phyloP scores from a whole-genome alignment of 30 jellyfish, hydroid and myxozoan species.

The Morbakka virulenta region DNA sequence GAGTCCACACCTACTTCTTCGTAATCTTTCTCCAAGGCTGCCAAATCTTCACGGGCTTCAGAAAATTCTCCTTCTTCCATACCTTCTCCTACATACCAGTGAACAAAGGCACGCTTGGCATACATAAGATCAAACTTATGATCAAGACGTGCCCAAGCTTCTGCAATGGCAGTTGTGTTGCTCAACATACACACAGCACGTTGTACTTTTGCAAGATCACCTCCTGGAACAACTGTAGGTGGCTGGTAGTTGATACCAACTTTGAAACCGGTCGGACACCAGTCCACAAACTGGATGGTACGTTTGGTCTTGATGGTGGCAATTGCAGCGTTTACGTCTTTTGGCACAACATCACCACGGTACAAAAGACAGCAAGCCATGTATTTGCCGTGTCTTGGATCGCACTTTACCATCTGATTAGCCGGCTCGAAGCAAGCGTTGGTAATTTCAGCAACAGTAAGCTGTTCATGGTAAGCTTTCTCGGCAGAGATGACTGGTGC shows the following conservation, averaged over 20 bases:
- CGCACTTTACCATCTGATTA: slow-evolving; percentile 90
- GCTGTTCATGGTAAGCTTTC: slow-evolving; percentile 93
- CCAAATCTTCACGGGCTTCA: slow-evolving; percentile 93
- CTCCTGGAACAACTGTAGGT: slow-evolving; percentile 95
- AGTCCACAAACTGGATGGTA: slow-evolving; percentile 82
- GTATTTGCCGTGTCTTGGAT: slow-evolving; percentile 93
- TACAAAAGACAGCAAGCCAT: slow-evolving; percentile 93
- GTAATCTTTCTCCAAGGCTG: slow-evolving; percentile 86
- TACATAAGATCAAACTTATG: slow-evolving; percentile 89
- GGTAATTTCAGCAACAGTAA: slow-evolving; percentile 89
- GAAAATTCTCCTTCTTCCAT: slow-evolving; percentile 98
- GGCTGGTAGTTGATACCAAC: too few relatives aligned
- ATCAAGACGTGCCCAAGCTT: slow-evolving; percentile 96
- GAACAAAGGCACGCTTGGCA: slow-evolving; percentile 95
- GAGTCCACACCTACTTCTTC: slow-evolving; percentile 93
- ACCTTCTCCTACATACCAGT: slow-evolving; percentile 97
- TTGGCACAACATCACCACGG: slow-evolving; percentile 96
- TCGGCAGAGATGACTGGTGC: slow-evolving; percentile 90
- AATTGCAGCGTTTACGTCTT: slow-evolving; percentile 92
- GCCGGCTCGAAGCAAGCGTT: slow-evolving; percentile 92
- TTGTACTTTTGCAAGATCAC: slow-evolving; percentile 91
- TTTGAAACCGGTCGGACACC: too few relatives aligned
- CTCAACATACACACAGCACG: slow-evolving; percentile 94
- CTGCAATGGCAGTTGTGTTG: slow-evolving; percentile 95
- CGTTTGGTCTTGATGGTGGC: slow-evolving; percentile 89